Base-by-base conservation (phyloP, 2,888 invertebrate species). In the Cacoxenus indagator region DNA sequence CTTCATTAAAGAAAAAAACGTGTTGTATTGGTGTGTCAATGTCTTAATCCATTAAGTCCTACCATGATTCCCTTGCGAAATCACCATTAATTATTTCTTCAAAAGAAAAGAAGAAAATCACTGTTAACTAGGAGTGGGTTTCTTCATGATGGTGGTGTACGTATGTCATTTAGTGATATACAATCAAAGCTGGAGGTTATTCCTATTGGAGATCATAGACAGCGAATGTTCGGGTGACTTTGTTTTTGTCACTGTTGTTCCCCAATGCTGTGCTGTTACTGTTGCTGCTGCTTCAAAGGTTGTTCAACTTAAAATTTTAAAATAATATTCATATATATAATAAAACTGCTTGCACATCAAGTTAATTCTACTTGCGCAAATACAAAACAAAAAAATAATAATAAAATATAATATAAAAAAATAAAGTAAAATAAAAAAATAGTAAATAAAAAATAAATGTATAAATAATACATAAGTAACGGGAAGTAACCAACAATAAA, bases 261-360 rank as follows among this genome's bases (percentile, higher is more conserved):
- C 26, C n/a, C n/a, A n/a, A n/a, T n/a, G n/a, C n/a, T n/a, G n/a
- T 54, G 22, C 24, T 24, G 54, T 31, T 59, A 19, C 37, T 59
- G 59, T 29, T 29, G 31, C 29, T 22, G 31, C 9, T 14, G n/a
- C 31, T 6, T 4, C 22, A 3, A 19, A 59, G 59, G 29, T 59
- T 31, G 22, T 59, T 59, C 24, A 59, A 59, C 59, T 31, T 31
- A 27, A 17, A 29, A 29, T 31, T 31, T 31, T 17, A 51, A 51
- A 19, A 26, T 31, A 22, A n/a, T n/a, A n/a, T n/a, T n/a, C n/a
- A n/a, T n/a, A n/a, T n/a, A n/a, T n/a, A n/a, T n/a, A n/a, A n/a
- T n/a, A 26, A 31, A 59, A 31, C 59, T 59, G 59, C 59, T 59
- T 29, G 19, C 37, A 19, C 17, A 59, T 31, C 26, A 59, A 59